Percentiles rank a stretch among this genome's conserved stretches.
Evolutionary conservation across 2,888 invertebrate genomes (phyloP).

Genomic region (Epinotia ramella): DNA sequence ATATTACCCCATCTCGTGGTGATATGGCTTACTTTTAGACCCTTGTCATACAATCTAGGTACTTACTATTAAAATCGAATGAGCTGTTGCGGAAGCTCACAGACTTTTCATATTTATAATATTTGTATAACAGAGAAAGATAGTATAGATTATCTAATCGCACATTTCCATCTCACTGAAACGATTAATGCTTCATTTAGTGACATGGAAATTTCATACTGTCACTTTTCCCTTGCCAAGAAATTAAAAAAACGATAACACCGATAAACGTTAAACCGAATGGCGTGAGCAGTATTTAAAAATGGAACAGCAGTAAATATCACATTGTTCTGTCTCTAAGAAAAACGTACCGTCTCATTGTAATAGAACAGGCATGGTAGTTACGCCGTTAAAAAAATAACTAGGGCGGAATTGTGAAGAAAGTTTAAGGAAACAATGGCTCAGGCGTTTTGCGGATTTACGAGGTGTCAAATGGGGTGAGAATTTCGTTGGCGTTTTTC

Average conservation of each 20-base stretch:
- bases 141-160: not conserved
- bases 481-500: slow-evolving; percentile 19
- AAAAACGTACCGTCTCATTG: not conserved
- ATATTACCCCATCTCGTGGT: no score
- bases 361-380: not conserved
- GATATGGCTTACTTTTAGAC: no score
- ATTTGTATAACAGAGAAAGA: no score
- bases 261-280: slow-evolving; percentile 12
- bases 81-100: no score
- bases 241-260: slow-evolving; percentile 22
- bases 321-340: not conserved
- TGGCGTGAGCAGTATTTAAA: slow-evolving; percentile 18
- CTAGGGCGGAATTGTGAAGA: slow-evolving; percentile 1
- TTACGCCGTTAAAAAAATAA: not conserved
- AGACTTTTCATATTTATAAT: no score
- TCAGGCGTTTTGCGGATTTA: slow-evolving; percentile 24
- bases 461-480: slow-evolving; percentile 25
- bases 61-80: no score
- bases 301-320: slow-evolving; percentile 19
- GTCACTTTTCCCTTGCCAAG: not conserved
- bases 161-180: not conserved
- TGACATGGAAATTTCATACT: not conserved
- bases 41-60: no score
- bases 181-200: no score
- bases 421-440: slow-evolving; percentile 26